Evolutionary conservation across 1,140 invertebrate genomes (phyloP).

Genomic region (Bathynomus jamesi): DNA sequence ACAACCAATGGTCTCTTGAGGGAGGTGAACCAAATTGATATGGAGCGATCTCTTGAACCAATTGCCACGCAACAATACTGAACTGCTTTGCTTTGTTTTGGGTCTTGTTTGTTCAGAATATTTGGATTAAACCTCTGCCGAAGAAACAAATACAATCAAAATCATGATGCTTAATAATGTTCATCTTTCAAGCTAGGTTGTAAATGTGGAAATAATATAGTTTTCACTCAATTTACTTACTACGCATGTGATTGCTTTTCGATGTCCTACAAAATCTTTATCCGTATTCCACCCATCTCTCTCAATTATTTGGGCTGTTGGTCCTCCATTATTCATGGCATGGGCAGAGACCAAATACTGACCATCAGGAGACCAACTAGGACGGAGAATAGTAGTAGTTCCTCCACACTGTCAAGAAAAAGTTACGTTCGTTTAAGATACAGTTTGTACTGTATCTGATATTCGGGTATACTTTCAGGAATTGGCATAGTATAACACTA

Average conservation of each 20-base stretch:
- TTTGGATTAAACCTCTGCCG: conserved; percentile 62
- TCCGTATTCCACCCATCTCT: conserved; percentile 80
- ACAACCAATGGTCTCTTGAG: conserved; percentile 85
- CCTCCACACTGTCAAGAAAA: conserved; percentile 80
- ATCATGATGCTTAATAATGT: no score
- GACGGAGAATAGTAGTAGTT: conserved; percentile 84
- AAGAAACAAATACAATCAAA: conserved; percentile 44
- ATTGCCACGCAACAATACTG: conserved; percentile 88
- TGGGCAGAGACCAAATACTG: conserved; percentile 89
- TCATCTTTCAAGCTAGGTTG: no score
- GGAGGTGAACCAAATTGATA: conserved; percentile 90
- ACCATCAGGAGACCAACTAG: conserved; percentile 96
- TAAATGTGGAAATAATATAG: no score
- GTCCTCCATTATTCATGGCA: conserved; percentile 95
- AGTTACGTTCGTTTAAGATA: no score
- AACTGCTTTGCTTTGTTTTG: conserved; percentile 51
- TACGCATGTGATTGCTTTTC: conserved; percentile 92
- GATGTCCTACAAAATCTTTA: conserved; percentile 94
- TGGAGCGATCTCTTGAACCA: conserved; percentile 81
- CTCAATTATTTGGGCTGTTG: conserved; percentile 87
- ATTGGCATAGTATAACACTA: no score
- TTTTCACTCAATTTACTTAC: no score
- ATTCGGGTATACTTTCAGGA: no score
- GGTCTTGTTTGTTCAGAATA: conserved; percentile 55
- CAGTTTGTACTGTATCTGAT: no score